Evolutionary conservation across 2,797 vertebrate species (phyloP).

Genomic region (Scomberomorus guttatus): DNA sequence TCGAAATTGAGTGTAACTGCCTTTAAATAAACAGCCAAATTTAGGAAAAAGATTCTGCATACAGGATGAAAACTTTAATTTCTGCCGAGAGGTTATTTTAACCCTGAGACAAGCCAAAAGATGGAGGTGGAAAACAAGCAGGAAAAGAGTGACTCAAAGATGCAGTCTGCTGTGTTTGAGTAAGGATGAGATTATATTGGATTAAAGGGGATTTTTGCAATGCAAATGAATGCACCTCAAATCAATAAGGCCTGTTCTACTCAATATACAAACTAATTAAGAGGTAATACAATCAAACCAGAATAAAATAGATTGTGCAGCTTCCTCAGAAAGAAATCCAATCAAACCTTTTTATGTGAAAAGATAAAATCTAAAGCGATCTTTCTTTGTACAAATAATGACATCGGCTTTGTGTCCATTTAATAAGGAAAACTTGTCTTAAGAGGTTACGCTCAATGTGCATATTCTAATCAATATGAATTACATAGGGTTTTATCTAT

Average conservation of each 20-base stretch:
- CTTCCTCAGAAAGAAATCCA: constrained; percentile 89
- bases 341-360: constrained; percentile 91
- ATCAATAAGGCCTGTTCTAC: constrained; percentile 90
- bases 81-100: constrained; percentile 53
- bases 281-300: constrained; percentile 90
- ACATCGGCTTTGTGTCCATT: constrained; percentile 89
- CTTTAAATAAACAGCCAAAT: constrained; percentile 68
- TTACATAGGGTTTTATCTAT: constrained; percentile 91
- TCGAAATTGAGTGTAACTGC: constrained; percentile 49
- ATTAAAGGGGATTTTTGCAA: constrained; percentile 89
- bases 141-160: constrained; percentile 71
- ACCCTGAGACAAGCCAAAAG: constrained; percentile 41
- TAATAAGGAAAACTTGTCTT: constrained; percentile 91
- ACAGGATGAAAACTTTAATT: constrained; percentile 58
- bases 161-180: constrained; percentile 83
- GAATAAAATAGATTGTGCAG: constrained; percentile 87
- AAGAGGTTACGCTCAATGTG: constrained; percentile 90
- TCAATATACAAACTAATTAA: constrained; percentile 93
- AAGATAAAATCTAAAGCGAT: constrained; percentile 91
- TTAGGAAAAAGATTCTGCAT: constrained; percentile 60
- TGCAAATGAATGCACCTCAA: constrained; percentile 89
- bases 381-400: constrained; percentile 89
- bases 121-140: constrained; percentile 53
- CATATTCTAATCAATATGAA: constrained; percentile 92
- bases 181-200: constrained; percentile 89